A percentile compares a stretch with the other conserved stretches of the same genome.
Conservation (phyloP, 2,113 vertebrate species). For the Plectropomus leopardus region DNA sequence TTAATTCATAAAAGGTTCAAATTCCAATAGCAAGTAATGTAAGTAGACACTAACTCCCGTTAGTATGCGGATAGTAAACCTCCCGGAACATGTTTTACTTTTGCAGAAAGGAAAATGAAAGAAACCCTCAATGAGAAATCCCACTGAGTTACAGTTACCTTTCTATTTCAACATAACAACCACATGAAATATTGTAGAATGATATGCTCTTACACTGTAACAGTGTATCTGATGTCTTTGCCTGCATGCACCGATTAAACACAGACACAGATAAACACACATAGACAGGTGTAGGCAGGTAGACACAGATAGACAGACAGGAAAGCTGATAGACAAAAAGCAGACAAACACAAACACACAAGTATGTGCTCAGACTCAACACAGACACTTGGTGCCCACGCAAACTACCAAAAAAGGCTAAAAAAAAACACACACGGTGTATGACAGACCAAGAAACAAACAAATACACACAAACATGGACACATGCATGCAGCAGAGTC, state of each 20-base stretch:
- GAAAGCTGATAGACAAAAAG: conserved; percentile 47
- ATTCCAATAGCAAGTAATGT: neutral
- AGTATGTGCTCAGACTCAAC: conserved; percentile 63
- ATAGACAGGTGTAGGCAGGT: conserved; percentile 54
- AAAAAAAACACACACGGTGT: conserved; percentile 21
- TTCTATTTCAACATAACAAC: too few species aligned
- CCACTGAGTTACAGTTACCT: neutral
- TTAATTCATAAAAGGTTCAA: neutral
- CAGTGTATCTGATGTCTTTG: conserved; percentile 16
- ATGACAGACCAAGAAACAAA: conserved; percentile 35
- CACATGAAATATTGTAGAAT: neutral
- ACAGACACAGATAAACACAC: conserved; percentile 30
- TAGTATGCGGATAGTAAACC: neutral
- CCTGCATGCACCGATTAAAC: conserved; percentile 2
- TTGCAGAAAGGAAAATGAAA: conserved; percentile 10
- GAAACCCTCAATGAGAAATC: neutral
- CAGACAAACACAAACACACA: conserved; percentile 53
- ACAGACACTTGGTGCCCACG: conserved; percentile 55
- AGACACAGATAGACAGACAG: conserved; percentile 40
- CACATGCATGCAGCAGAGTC: conserved; percentile 37
- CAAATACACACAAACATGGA: conserved; percentile 44
- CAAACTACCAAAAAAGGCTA: conserved; percentile 8
- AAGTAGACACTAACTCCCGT: neutral
- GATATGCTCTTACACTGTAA: neutral
- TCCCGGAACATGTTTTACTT: neutral